Evolutionary conservation across 2,113 vertebrate species (phyloP).

Genomic region (Scopus umbretta): DNA sequence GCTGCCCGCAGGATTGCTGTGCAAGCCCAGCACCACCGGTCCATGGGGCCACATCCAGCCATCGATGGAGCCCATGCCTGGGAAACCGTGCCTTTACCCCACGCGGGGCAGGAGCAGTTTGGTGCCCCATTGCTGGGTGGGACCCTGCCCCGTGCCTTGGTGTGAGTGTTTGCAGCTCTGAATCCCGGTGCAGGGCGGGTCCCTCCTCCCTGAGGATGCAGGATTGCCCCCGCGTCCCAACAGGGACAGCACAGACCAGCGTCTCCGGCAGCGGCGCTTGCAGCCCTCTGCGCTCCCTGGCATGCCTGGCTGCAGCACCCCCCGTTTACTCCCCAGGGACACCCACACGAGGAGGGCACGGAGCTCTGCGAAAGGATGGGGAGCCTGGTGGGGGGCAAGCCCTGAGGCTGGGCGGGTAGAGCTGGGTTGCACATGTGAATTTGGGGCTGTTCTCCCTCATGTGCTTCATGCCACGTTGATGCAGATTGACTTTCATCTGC

Average conservation of each 20-base stretch:
- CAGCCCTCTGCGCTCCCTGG: neutral
- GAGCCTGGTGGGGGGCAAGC: neutral
- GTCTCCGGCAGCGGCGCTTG: fast-evolving
- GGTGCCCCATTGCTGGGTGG: neutral
- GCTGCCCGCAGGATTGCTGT: neutral
- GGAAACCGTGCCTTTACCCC: neutral
- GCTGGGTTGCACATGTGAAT: fast-evolving
- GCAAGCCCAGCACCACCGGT: neutral
- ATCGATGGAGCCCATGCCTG: fast-evolving
- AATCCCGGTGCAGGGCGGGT: neutral
- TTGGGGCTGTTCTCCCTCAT: neutral
- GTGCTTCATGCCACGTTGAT: fast-evolving
- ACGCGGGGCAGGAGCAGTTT: neutral
- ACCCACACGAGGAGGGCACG: neutral
- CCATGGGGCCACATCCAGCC: neutral
- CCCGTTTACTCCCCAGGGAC: neutral
- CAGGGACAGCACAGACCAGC: fast-evolving
- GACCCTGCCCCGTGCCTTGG: neutral
- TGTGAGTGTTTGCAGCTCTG: fast-evolving
- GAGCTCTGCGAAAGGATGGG: too few relatives aligned
- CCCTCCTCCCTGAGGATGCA: neutral
- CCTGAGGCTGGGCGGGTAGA: too few relatives aligned
- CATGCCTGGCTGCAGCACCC: neutral
- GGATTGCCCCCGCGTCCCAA: neutral
- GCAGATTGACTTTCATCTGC: neutral